Conservation (phyloP, 2,113 vertebrate species). For the Aegotheles bennettii region DNA sequence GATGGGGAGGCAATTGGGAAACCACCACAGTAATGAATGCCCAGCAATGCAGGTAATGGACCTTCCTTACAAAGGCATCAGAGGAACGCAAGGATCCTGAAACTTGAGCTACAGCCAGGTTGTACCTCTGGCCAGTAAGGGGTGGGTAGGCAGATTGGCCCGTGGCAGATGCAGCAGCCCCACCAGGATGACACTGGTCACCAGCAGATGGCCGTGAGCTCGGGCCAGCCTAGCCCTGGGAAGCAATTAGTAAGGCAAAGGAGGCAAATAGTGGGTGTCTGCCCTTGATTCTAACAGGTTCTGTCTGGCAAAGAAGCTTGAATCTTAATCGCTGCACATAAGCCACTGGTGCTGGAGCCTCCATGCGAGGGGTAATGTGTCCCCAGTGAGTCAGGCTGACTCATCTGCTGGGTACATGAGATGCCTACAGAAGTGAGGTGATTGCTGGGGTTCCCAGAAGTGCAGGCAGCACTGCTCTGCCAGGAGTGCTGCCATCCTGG, state of each 20-base stretch:
- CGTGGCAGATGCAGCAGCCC: neutral
- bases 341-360: fast-evolving
- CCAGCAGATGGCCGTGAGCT: fast-evolving
- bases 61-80: neutral
- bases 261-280: neutral
- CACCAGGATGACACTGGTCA: neutral
- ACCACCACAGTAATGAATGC: neutral
- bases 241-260: neutral
- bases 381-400: neutral
- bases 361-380: neutral
- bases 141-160: neutral
- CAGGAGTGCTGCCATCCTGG: neutral
- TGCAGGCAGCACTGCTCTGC: neutral
- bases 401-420: fast-evolving
- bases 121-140: neutral
- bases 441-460: neutral
- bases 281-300: neutral
- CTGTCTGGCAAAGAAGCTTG: fast-evolving
- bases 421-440: neutral
- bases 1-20: neutral
- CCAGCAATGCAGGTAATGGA: neutral
- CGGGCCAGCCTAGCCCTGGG: neutral
- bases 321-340: neutral
- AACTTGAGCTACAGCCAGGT: neutral
- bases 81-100: neutral